Evolutionary conservation across 2,888 invertebrate genomes (phyloP), one percentile per base, ranked within the genome.

Genomic region (Frankliniella fusca): DNA sequence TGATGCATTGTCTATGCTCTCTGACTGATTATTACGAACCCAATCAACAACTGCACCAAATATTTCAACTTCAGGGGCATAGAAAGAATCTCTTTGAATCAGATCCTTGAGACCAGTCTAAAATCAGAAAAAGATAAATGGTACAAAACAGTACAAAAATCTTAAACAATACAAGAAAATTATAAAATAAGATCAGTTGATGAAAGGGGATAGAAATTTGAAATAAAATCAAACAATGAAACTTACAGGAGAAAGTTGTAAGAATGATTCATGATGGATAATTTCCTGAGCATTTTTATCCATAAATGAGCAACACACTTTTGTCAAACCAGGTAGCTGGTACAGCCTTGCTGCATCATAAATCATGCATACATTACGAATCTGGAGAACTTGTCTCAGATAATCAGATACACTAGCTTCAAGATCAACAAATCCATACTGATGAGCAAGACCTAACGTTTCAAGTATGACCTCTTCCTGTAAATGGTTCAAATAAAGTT

Each of bases 381-480:
- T 91, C 82, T 94, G 94, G 83, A 99, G 90, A 86, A 96, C 93
- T 87, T 96, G 95, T 84, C 95, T 93, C 85, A 99, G 90, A 89
- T 97, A 97, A 86, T 98, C 96, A 0, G 97, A 97, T 85, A 99
- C 95, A 49, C 97, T 93, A 0, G 92, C 90, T 90, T 99, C 98
- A 85, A 99, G 88, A 88, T 97, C 96, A 83, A 91, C 92, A 89
- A 99, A 98, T 83, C 97, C 97, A 90, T 97, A 99, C 88, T 97
- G 95, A 90, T 99, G 97, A 61, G 98, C 96, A 87, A 99, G 90
- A 9, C 97, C 97, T 27, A 94, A 88, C 81, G 93, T 91, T 85
- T 89, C 89, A 50, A 89, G 85, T 70, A 89, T 87, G n/a, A 88
- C 86, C 87, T 89, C 86, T 27, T 86, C 86, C 85, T 85, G 82